Evolutionary conservation across 2,797 vertebrate species (phyloP).

Genomic region (Hypotaenidia philippensis): DNA sequence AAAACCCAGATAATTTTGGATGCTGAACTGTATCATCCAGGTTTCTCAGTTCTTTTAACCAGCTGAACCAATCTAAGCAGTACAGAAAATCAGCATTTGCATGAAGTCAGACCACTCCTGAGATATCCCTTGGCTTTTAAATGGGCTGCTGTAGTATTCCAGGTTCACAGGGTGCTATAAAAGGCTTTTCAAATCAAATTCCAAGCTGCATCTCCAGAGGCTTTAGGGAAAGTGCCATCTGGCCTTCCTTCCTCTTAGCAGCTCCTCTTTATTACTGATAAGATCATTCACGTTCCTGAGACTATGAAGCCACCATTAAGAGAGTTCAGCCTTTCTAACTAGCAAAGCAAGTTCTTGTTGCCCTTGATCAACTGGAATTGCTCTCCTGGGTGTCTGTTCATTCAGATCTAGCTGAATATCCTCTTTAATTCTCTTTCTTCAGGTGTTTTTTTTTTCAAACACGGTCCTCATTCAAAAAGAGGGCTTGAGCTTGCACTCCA

Average conservation of each 20-base stretch:
- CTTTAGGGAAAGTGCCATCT: conserved; percentile 21
- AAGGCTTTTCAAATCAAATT: conserved; percentile 44
- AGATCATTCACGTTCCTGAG: conserved; percentile 24
- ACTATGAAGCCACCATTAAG: not conserved
- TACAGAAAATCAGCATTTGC: not conserved
- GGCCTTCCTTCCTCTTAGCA: conserved; percentile 2
- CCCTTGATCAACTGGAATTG: conserved; percentile 11
- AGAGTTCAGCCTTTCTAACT: conserved; percentile 18
- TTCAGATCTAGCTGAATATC: not conserved
- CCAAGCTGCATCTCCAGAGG: not conserved
- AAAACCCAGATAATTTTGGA: not conserved
- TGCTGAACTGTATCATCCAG: not conserved
- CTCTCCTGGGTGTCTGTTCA: not conserved
- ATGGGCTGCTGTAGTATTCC: not conserved
- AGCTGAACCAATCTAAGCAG: not conserved
- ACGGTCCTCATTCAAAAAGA: not conserved
- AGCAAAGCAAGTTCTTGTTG: conserved; percentile 30
- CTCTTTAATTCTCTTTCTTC: not conserved
- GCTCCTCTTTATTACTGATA: conserved; percentile 23
- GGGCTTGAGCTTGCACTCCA: not conserved
- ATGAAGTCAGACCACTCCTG: not conserved
- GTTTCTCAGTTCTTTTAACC: not conserved
- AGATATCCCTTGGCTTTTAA: conserved; percentile 3
- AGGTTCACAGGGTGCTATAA: conserved; percentile 10
- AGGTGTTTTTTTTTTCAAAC: not conserved